Conservation (phyloP, 2,113 vertebrate species). For the Callospermophilus lateralis region DNA sequence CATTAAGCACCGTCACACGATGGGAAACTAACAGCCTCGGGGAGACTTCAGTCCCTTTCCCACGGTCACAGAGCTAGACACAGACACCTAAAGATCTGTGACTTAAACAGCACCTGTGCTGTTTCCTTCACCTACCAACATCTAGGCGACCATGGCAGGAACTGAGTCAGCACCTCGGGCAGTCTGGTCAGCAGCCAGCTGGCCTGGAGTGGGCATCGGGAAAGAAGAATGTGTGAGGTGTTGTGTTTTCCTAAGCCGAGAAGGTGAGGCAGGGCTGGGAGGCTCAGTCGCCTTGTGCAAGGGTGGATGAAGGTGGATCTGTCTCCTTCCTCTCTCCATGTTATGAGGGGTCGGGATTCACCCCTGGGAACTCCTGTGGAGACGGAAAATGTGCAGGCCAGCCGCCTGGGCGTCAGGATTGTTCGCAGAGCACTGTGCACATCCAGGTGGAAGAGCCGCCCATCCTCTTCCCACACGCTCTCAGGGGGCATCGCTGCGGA, state of each 20-base stretch:
- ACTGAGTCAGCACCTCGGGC: neutral
- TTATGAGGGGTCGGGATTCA: neutral
- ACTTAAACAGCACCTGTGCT: neutral
- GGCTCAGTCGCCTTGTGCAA: neutral
- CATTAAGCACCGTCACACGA: neutral
- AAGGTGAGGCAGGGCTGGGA: neutral
- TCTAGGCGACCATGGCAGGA: neutral
- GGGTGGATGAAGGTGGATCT: neutral
- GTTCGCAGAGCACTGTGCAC: too few relatives aligned
- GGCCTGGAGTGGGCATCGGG: neutral
- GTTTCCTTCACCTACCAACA: neutral
- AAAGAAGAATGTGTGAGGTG: neutral
- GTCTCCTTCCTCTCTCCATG: neutral
- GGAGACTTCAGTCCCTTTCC: neutral
- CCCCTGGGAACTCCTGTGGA: neutral
- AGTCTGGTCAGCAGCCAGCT: neutral
- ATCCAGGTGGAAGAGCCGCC: too few relatives aligned
- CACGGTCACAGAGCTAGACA: neutral
- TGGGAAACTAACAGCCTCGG: neutral
- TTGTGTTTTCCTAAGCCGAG: neutral
- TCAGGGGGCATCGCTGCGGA: too few relatives aligned
- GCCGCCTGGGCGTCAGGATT: too few relatives aligned
- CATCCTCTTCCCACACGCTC: too few relatives aligned
- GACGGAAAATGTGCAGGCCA: too few relatives aligned
- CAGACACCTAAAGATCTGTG: neutral